phyloP scores from a whole-genome alignment of 1,140 invertebrate genomes.

The Armadillidium nasatum region DNA sequence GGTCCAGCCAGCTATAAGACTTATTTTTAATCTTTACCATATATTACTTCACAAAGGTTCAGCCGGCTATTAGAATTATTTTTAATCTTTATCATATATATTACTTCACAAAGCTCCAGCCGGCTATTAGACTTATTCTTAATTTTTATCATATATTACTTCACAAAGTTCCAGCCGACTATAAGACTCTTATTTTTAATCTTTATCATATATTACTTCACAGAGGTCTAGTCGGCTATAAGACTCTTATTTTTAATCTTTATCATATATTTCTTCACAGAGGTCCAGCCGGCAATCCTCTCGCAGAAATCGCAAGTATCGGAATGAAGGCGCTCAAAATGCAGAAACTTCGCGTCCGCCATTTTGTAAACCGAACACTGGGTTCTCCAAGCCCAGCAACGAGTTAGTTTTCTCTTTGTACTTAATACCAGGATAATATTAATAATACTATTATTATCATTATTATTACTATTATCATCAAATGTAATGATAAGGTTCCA shows the following conservation, averaged over 20 bases:
- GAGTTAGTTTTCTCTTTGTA: constrained; percentile 7
- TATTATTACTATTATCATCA: too few species aligned
- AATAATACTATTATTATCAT: not conserved
- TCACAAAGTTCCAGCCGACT: too few species aligned
- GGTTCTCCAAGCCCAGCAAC: constrained; percentile 27
- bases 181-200: too few species aligned
- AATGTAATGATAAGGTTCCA: constrained; percentile 1
- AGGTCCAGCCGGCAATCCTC: constrained; percentile 27
- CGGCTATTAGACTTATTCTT: too few species aligned
- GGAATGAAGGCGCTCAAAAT: constrained; percentile 44
- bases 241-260: too few species aligned
- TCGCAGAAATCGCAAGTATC: constrained; percentile 43
- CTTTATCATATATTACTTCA: not conserved
- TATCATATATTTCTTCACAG: not conserved
- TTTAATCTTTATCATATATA: too few species aligned
- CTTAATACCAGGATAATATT: not conserved
- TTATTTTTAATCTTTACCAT: too few species aligned
- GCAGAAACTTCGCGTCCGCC: constrained; percentile 44
- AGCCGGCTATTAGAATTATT: too few species aligned
- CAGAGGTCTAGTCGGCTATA: not conserved
- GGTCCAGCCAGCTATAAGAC: too few species aligned
- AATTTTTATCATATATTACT: too few species aligned
- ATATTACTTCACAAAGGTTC: too few species aligned
- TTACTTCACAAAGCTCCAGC: too few species aligned
- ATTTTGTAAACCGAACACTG: constrained; percentile 43